Evolutionary conservation across 2,888 invertebrate genomes (phyloP).

Genomic region (Dione vanillae): DNA sequence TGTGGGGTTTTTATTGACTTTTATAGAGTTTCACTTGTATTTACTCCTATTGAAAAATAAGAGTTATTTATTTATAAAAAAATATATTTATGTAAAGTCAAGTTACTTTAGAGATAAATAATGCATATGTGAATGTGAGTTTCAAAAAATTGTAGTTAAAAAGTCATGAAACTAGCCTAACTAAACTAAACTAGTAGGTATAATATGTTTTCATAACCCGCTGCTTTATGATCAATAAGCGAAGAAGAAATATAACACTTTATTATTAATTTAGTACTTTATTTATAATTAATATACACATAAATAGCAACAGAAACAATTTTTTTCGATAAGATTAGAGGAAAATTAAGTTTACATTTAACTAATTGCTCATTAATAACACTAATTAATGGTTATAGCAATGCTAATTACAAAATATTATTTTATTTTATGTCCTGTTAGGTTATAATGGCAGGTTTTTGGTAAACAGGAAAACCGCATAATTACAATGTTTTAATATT

Average conservation of each 20-base stretch:
- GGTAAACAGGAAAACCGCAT: slow-evolving; percentile 44
- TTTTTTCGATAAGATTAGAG: slow-evolving; percentile 39
- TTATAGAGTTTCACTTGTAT: slow-evolving; percentile 31
- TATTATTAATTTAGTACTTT: too few species aligned
- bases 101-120: too few species aligned
- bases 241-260: too few species aligned
- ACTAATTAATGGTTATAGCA: slow-evolving; percentile 34
- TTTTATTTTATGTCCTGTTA: slow-evolving; percentile 32
- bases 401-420: slow-evolving; percentile 35
- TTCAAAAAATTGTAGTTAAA: too few species aligned
- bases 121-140: too few species aligned
- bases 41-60: not conserved
- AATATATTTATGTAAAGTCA: too few species aligned
- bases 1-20: slow-evolving; percentile 46
- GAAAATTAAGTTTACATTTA: slow-evolving; percentile 35
- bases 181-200: too few species aligned
- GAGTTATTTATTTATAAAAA: not conserved
- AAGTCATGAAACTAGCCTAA: too few species aligned
- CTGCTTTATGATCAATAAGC: too few species aligned
- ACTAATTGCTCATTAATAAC: slow-evolving; percentile 39
- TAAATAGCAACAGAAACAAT: slow-evolving; percentile 8
- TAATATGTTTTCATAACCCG: too few species aligned
- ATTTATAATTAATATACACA: not conserved
- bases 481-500: slow-evolving; percentile 35
- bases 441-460: slow-evolving; percentile 20